These are phyloP conservation scores for Tetrao urogallus DNA, from an alignment of 2,113 vertebrate genomes.

Conservation along the genomic window DNA sequence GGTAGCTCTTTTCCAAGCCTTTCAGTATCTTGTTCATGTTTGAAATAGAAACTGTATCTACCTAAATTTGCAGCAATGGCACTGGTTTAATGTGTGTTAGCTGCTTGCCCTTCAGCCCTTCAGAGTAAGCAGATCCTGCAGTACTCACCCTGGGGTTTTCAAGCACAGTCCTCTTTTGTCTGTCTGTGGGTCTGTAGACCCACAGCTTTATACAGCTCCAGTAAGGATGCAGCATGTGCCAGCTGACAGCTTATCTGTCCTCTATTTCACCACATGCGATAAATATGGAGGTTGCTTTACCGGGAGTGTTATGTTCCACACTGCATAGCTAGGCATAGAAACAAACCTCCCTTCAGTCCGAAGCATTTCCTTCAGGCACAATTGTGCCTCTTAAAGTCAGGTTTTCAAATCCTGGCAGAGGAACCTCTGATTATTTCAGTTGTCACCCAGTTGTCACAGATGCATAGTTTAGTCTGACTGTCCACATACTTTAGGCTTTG, in stretches of 20 bases:
- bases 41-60: background rate
- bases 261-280: background rate
- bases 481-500: background rate
- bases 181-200: background rate
- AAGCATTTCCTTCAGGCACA: background rate
- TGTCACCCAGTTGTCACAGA: fast-evolving
- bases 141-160: background rate
- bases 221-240: background rate
- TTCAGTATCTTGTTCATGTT: background rate
- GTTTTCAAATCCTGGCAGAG: background rate
- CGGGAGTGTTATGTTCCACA: background rate
- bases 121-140: background rate
- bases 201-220: background rate
- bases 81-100: background rate
- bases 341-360: background rate
- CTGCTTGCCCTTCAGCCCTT: background rate
- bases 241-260: background rate
- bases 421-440: background rate
- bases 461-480: background rate
- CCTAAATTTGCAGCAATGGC: background rate
- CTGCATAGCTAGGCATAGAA: background rate
- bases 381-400: background rate
- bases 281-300: background rate
- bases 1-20: background rate
- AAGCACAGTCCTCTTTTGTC: background rate